These are phyloP conservation scores for Sebastes minor DNA, from an alignment of 2,797 vertebrate genomes.

Conservation along the genomic window DNA sequence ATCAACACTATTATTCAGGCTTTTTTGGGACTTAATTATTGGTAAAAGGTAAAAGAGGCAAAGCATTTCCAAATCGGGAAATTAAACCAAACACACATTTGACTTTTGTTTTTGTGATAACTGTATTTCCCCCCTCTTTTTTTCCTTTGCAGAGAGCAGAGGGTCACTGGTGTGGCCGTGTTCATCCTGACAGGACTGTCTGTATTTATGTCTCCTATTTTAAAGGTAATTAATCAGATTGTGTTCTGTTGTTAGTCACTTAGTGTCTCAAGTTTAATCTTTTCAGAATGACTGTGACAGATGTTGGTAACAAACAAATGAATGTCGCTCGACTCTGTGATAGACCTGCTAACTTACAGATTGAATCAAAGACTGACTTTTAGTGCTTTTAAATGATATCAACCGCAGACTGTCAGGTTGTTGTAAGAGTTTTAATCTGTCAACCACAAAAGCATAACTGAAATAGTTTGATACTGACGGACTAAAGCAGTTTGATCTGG, in stretches of 20 bases:
- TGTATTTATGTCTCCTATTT: constrained; percentile 97
- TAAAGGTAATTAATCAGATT: constrained; percentile 86
- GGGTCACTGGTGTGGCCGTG: constrained; percentile 91
- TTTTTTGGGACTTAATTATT: neutral
- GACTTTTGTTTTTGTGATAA: neutral
- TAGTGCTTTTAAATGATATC: neutral
- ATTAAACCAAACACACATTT: neutral
- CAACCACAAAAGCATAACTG: neutral
- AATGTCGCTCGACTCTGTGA: neutral
- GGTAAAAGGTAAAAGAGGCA: neutral
- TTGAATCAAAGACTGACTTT: neutral
- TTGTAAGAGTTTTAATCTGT: neutral
- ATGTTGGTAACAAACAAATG: neutral
- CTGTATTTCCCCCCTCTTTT: neutral
- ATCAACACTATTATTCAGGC: neutral
- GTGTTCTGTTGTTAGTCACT: neutral
- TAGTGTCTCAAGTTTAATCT: neutral
- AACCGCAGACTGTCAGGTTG: neutral
- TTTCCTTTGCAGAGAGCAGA: constrained; percentile 88
- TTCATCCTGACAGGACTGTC: constrained; percentile 96
- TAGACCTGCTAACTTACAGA: neutral
- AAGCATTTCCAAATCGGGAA: neutral
- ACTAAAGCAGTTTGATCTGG: neutral
- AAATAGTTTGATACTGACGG: neutral
- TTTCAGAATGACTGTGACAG: neutral